Base-by-base conservation (phyloP, 2,113 vertebrate genomes). In the Lates calcarifer region DNA sequence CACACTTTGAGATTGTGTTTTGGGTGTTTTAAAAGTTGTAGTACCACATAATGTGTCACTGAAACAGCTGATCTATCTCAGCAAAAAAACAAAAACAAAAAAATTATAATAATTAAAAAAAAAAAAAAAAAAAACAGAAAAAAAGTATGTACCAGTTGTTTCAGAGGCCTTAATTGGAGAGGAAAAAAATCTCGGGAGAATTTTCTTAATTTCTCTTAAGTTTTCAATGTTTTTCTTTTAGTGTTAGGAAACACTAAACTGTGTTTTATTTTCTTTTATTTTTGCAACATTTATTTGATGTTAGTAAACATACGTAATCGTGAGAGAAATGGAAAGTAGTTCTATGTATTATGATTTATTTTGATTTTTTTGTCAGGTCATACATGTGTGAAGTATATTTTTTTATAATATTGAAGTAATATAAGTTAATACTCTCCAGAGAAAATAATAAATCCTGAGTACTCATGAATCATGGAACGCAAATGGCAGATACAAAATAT, bases 1-100 rank as follows among this genome's bases (percentile, higher is more conserved):
- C 95, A 96, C 95, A 96, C 96, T 95, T 95, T 96, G 95, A 95
- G 87, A 95, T 95, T 94, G 89, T 96, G 95, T 96, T 90, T 95
- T 94, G 96, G 96, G 96, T 97, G 96, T 97, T 98, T 96, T 88
- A 96, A 96, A 96, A 93, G 89, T 91, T 87, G 89, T 93, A 89
- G 87, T 92, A 91, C 80, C 89, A 90, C 91, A 81, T 84, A 29
- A 89, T 45, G 64, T 84, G 92, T 95, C 91, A 77, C 89, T 91
- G 93, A 93, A 93, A 94, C 88, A 81, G 83, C 84, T 77, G 84
- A 82, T 79, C 72, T 80, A 81, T 87, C 65, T 62, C 61, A 78
- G 83, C 62, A 74, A 66, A 76, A 83, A 75, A 69, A 70, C 5
- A 63, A 35, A 53, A 41, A 29, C 57, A 70, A 66, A 76, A 81